Percentiles rank a stretch among this genome's conserved stretches.
phyloP scores from a whole-genome alignment of 37 sponge, comb jelly and placozoan genomes.

The Geodia barretti region DNA sequence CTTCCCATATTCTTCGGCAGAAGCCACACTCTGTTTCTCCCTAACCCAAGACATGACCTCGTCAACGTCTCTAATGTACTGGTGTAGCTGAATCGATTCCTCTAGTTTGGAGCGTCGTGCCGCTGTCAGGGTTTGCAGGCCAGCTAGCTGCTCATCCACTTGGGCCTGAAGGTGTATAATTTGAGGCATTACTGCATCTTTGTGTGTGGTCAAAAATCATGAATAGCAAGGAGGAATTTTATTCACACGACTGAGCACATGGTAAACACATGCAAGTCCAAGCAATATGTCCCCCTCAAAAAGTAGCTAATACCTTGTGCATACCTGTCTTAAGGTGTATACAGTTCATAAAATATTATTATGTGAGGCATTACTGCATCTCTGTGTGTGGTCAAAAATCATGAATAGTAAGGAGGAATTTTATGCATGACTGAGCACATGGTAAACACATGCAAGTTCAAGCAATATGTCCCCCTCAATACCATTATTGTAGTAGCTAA shows the following conservation, averaged over 20 bases:
- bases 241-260: not conserved
- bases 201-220: too few species aligned
- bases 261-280: not conserved
- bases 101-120: conserved; percentile 79
- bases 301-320: not conserved
- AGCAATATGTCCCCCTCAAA: not conserved
- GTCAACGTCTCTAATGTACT: conserved; percentile 87
- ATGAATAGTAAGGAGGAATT: not conserved
- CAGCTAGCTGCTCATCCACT: conserved; percentile 88
- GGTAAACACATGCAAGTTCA: not conserved
- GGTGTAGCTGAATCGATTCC: conserved; percentile 93
- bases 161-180: conserved; percentile 54
- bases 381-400: too few species aligned
- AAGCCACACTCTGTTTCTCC: conserved; percentile 73
- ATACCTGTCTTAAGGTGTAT: too few species aligned
- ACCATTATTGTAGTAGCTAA: not conserved
- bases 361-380: too few species aligned
- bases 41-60: conserved; percentile 85
- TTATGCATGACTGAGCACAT: not conserved
- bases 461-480: not conserved
- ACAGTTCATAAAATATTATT: too few species aligned
- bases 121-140: conserved; percentile 88
- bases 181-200: too few species aligned
- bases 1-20: conserved; percentile 88
- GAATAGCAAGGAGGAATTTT: not conserved